Evolutionary conservation across 2,888 invertebrate species (phyloP).

Genomic region (Pheosia gnoma): DNA sequence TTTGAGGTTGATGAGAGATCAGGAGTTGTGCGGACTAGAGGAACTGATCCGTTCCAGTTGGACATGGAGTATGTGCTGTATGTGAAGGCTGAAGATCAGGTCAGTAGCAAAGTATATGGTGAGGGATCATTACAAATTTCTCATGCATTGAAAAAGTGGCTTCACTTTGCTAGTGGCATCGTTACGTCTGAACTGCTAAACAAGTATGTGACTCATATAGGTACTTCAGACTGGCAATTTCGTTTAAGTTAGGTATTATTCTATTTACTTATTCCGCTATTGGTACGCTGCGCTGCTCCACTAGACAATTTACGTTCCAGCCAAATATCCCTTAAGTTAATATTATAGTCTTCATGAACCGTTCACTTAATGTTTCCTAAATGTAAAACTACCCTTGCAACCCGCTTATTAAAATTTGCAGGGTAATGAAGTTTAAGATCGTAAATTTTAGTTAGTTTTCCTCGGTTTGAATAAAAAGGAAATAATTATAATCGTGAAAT

Average conservation of each 20-base stretch:
- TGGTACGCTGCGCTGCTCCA: neutral
- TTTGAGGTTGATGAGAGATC: conserved; percentile 96
- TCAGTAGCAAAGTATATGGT: conserved; percentile 37
- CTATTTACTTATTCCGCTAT: too few relatives aligned
- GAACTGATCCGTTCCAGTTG: conserved; percentile 95
- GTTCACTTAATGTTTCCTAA: neutral
- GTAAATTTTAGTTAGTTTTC: conserved; percentile 4
- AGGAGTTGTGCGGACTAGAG: conserved; percentile 95
- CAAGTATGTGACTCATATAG: too few relatives aligned
- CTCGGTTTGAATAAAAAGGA: conserved; percentile 1
- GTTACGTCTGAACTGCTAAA: too few relatives aligned
- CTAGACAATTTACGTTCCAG: neutral
- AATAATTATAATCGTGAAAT: neutral
- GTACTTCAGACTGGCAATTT: too few relatives aligned
- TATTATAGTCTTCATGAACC: neutral
- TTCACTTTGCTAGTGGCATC: too few relatives aligned
- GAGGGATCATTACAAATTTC: too few relatives aligned
- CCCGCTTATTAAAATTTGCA: neutral
- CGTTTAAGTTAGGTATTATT: too few relatives aligned
- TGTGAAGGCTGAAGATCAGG: conserved; percentile 97
- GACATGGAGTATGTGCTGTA: conserved; percentile 98
- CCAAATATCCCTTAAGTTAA: neutral
- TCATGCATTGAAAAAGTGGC: too few relatives aligned
- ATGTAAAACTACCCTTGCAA: neutral
- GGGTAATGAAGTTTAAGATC: conserved; percentile 3